Conservation (phyloP, 2,113 vertebrate genomes). For the Oenanthe oenanthe region DNA sequence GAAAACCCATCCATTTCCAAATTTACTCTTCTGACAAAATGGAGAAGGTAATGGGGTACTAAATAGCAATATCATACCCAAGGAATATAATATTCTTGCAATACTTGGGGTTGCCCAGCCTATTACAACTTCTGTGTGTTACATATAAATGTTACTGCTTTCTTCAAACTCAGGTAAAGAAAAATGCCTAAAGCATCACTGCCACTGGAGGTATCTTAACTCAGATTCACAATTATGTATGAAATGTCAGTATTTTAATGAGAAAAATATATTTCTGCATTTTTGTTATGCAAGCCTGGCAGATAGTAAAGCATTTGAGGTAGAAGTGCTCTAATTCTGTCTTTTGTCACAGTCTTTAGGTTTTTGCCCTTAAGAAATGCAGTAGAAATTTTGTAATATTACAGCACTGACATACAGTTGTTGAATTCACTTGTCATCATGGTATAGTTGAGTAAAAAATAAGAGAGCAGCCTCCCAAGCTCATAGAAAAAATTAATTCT, state of each 20-base stretch:
- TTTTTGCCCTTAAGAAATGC: background rate
- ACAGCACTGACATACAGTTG: background rate
- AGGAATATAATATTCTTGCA: background rate
- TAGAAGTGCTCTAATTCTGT: background rate
- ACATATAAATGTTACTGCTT: rapidly evolving
- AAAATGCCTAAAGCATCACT: background rate
- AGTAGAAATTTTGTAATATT: background rate
- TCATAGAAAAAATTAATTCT: background rate
- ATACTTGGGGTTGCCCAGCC: background rate
- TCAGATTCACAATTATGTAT: background rate
- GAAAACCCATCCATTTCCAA: background rate
- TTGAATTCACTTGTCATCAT: background rate
- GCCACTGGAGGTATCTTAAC: background rate
- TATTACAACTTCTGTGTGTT: background rate
- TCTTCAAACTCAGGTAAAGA: background rate
- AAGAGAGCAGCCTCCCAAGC: background rate
- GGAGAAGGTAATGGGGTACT: background rate
- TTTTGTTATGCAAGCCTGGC: background rate
- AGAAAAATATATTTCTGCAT: background rate
- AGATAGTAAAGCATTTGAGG: background rate
- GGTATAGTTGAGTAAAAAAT: background rate
- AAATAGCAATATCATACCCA: background rate
- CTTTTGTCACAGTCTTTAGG: background rate
- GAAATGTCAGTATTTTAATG: background rate
- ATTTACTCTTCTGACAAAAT: background rate